Evolutionary conservation across 2,113 vertebrate genomes (phyloP), one percentile per base, ranked within the genome.

Genomic region (Entelurus aequoreus): DNA sequence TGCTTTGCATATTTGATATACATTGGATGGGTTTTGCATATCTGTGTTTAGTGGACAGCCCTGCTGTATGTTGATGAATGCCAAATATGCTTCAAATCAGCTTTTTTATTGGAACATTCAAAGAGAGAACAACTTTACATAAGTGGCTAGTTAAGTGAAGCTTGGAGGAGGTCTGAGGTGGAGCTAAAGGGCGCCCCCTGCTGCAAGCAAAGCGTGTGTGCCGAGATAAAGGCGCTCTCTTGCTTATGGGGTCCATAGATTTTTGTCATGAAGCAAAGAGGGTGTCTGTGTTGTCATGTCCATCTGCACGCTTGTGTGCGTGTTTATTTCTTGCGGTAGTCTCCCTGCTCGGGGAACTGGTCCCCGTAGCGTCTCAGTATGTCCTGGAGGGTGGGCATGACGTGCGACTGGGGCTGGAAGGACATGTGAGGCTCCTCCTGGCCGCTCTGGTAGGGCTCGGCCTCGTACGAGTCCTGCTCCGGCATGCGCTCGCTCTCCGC

Each of bases 271-370:
- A 38, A 55, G 13, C 35, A 38, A 6, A 38, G 35, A 55, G 13
- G 35, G 14, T 58, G 65, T 51, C 61, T 64, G 51, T 75, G 68
- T 77, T 44, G 74, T 77, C 66, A 77, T 84, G 82, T 85, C 82
- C 75, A 62, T 74, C 59, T 66, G 51, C 74, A 64, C 72, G 66
- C 64, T 37, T 35, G 68, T 15, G 53, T 48, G 4, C 52, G 44
- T 63, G 42, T 63, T 77, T 82, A 90, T 65, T 91, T 90, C 54
- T 89, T 89, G 73, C 74, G 87, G 76, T 91, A 92, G 75, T 91
- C 87, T 4, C 81, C 87, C 68, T 91, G 88, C 11, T 83, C 83
- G 0, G 79, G 83, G 75, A 56, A 86, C 55, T 81, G 86, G 65
- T 85, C 85, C 59, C 82, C 83, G 8, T 88, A 91, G 50, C 65